phyloP scores from a whole-genome alignment of 2,888 invertebrate genomes.

The Allolobophora icterica region DNA sequence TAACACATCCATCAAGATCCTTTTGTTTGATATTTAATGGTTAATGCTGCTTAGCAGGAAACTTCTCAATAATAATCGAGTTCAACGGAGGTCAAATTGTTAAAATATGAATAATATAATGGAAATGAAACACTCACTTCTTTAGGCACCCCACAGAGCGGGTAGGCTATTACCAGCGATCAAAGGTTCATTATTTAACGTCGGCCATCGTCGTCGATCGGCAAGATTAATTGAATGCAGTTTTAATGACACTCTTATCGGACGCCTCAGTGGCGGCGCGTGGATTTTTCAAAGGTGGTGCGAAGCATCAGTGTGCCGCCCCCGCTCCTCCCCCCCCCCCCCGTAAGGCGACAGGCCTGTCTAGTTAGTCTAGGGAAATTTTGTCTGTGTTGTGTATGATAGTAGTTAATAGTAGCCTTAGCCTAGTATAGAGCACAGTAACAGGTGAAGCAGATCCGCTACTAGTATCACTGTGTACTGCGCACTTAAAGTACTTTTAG shows the following conservation, averaged over 20 bases:
- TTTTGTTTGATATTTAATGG: background rate
- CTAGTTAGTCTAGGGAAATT: too few relatives aligned
- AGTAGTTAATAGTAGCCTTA: too few relatives aligned
- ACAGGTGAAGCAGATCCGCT: too few relatives aligned
- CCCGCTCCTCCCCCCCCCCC: too few relatives aligned
- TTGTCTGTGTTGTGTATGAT: too few relatives aligned
- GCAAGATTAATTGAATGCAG: constrained; percentile 7
- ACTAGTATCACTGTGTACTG: too few relatives aligned
- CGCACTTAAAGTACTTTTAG: too few relatives aligned
- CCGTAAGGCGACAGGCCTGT: too few relatives aligned
- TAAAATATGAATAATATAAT: background rate
- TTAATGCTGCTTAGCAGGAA: background rate
- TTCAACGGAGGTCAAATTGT: background rate
- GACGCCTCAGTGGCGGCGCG: background rate
- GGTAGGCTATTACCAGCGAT: background rate
- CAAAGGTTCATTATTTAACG: background rate
- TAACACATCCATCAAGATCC: background rate
- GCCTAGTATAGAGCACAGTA: too few relatives aligned
- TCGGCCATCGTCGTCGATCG: background rate
- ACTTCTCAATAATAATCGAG: background rate
- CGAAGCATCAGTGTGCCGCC: too few relatives aligned
- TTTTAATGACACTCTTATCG: background rate
- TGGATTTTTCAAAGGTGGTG: too few relatives aligned
- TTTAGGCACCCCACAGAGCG: background rate
- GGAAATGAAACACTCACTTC: constrained; percentile 3